Conservation (phyloP, 1,140 invertebrate species). For the Drosophila serrata region DNA sequence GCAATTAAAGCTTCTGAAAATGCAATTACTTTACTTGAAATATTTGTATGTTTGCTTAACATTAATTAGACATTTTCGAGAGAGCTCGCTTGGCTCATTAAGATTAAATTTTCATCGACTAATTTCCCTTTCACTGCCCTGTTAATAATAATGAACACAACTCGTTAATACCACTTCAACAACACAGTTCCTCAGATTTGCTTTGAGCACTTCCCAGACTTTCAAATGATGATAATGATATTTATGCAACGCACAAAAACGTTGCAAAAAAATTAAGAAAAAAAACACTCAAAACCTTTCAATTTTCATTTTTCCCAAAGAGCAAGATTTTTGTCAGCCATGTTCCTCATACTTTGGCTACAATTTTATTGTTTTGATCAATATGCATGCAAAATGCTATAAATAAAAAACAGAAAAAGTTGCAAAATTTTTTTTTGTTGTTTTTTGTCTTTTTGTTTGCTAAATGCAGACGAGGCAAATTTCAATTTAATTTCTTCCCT, state of each 20-base stretch:
- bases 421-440: slow-evolving; percentile 15
- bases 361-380: slow-evolving; percentile 52
- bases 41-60: not conserved
- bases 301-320: slow-evolving; percentile 37
- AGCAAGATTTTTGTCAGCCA: slow-evolving; percentile 29
- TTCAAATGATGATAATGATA: slow-evolving; percentile 35
- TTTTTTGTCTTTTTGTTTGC: slow-evolving; percentile 26
- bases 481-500: slow-evolving; percentile 45
- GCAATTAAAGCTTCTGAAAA: not conserved
- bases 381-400: slow-evolving; percentile 47
- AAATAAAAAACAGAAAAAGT: slow-evolving; percentile 33
- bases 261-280: not conserved
- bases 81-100: not conserved
- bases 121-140: slow-evolving; percentile 29
- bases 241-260: slow-evolving; percentile 34
- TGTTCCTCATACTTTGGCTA: slow-evolving; percentile 23
- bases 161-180: slow-evolving; percentile 29
- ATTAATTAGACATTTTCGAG: not conserved
- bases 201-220: slow-evolving; percentile 39
- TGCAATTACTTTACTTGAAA: not conserved
- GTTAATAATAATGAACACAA: slow-evolving; percentile 20
- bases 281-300: slow-evolving; percentile 21
- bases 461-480: slow-evolving; percentile 40
- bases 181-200: slow-evolving; percentile 10
- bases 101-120: slow-evolving; percentile 13